Conservation (phyloP, 30 jellyfish, hydroid and myxozoan species). For the Hydractinia symbiolongicarpus region DNA sequence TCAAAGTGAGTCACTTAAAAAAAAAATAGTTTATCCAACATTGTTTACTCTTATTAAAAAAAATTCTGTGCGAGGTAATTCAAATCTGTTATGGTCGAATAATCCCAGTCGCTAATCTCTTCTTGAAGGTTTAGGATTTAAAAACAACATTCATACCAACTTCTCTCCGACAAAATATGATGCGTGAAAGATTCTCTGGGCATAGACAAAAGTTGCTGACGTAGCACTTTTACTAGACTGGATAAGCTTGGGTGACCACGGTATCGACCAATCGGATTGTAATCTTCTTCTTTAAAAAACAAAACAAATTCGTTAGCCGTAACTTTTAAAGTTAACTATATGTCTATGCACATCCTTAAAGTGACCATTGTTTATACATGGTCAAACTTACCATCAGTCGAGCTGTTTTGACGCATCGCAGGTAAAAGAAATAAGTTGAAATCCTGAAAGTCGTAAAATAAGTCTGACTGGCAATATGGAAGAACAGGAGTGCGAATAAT, state of each 20-base stretch:
- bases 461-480: conserved; percentile 42
- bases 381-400: neutral
- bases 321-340: neutral
- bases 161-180: conserved; percentile 58
- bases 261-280: conserved; percentile 16
- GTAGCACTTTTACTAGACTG: conserved; percentile 41
- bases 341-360: neutral
- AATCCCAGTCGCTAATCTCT: too few relatives aligned
- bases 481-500: conserved; percentile 43
- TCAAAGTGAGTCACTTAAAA: too few relatives aligned
- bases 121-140: neutral
- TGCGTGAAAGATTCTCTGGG: conserved; percentile 68
- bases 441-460: conserved; percentile 43
- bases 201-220: conserved; percentile 48
- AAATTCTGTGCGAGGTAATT: too few relatives aligned
- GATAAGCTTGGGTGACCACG: conserved; percentile 64
- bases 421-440: conserved; percentile 51
- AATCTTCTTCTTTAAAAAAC: conserved; percentile 17
- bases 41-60: too few relatives aligned
- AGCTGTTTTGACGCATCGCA: conserved; percentile 25
- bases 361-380: neutral
- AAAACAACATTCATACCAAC: conserved; percentile 38
- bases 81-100: too few relatives aligned
- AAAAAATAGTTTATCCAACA: too few relatives aligned
- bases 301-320: neutral